Conservation (phyloP, 2,113 vertebrate species). For the Baryphthengus martii region DNA sequence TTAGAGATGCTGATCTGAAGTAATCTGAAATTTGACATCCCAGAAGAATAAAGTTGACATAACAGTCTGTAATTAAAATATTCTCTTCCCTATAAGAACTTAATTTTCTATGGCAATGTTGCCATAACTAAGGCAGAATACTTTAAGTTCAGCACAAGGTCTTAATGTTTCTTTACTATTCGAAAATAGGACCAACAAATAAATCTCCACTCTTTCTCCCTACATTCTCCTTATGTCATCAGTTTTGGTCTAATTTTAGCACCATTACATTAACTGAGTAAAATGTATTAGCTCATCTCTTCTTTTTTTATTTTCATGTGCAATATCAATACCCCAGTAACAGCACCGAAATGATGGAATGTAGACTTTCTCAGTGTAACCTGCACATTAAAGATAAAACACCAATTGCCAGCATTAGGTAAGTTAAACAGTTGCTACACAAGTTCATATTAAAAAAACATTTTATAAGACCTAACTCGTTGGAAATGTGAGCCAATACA, state of each 20-base stretch:
- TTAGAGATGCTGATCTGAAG: not conserved
- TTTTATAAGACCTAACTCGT: not conserved
- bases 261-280: not conserved
- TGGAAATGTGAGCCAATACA: not conserved
- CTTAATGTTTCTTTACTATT: not conserved
- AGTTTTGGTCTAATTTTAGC: not conserved
- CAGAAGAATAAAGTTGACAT: not conserved
- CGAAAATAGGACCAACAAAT: not conserved
- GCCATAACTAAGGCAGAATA: not conserved
- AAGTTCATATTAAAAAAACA: not conserved
- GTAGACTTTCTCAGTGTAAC: not conserved
- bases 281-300: not conserved
- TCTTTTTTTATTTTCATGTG: not conserved
- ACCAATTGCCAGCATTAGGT: not conserved
- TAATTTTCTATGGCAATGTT: not conserved
- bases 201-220: not conserved
- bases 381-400: not conserved
- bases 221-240: not conserved
- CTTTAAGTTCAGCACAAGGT: not conserved
- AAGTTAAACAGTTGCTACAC: not conserved
- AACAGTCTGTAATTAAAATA: not conserved
- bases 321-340: not conserved
- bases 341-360: not conserved
- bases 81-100: not conserved
- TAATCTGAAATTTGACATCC: not conserved